Base-by-base conservation (phyloP, 2,113 vertebrate species). In the Pachyramphus minor region DNA sequence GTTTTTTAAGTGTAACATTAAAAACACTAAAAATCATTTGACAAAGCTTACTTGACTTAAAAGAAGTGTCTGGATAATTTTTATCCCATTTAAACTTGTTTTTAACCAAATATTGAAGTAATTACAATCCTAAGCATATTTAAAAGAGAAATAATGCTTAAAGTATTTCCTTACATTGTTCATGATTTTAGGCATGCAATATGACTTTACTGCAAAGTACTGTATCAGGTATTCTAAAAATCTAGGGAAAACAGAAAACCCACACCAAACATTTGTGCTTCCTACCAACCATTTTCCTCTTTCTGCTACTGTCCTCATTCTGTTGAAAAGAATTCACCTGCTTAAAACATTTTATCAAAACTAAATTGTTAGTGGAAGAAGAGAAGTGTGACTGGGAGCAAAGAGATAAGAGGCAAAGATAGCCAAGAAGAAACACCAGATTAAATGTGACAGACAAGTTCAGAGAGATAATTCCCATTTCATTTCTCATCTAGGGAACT, bases 401-500 rank as follows among this genome's bases (percentile, higher is more conserved):
- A 88, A 86, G 69, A 90, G 69, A 52, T 35, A 84, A 77, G 6
- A 49, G 11, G 81, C 56, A 90, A 93, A 95, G 41, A 93, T 31
- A 86, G 14, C 33, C 19, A 58, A 55, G 31, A 89, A 87, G 22
- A 95, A 93, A 44, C 5, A 55, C 42, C 13, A 42, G 75, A 91
- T 83, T 72, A 62, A 71, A 92, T 42, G 37, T 82, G 83, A 84
- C 81, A 82, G 89, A 56, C 71, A 87, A 90, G 84, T 44, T 89
- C 69, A 84, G 44, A n/a, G 79, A 95, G 94, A 69, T 83, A 85
- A 97, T 75, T 39, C 52, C 55, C 55, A 69, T 87, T 96, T 94
- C 73, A 74, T 87, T 96, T 94, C 80, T 95, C 33, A 93, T 89
- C 81, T 45, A 95, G 63, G 45, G n/a, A 91, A 42, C 45, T 82